Conservation (phyloP, 2,113 vertebrate species). For the Peromyscus polionotus region DNA sequence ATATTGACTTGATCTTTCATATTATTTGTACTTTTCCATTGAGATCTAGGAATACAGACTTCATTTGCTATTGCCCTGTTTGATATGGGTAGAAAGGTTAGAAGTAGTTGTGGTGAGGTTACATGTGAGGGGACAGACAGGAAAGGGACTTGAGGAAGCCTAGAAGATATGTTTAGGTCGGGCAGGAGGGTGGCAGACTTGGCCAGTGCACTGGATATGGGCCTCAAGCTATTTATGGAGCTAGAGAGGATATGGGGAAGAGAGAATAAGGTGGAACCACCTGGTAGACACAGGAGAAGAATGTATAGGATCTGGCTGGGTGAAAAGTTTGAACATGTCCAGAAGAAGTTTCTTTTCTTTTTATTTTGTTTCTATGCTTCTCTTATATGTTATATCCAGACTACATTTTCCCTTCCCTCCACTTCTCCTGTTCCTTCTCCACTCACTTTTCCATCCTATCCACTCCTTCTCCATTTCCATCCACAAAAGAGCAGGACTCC, state of each 20-base stretch:
- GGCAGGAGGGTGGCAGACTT: background rate
- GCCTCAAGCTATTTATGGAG: background rate
- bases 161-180: accelerated
- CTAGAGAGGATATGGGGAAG: accelerated
- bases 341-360: background rate
- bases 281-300: background rate
- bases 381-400: too few relatives aligned
- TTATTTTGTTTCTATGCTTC: too few relatives aligned
- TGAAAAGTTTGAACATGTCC: background rate
- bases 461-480: too few relatives aligned
- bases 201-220: background rate
- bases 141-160: too few relatives aligned
- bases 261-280: background rate
- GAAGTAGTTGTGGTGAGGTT: background rate
- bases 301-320: background rate
- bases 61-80: background rate
- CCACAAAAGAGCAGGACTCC: too few relatives aligned
- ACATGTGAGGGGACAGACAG: background rate
- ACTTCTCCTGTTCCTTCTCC: too few relatives aligned
- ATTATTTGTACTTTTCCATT: background rate
- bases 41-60: background rate
- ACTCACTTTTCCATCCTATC: too few relatives aligned
- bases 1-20: background rate
- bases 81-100: background rate
- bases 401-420: too few relatives aligned